A percentile compares a stretch with the other conserved stretches of the same genome.
Evolutionary conservation across 2,888 invertebrate genomes (phyloP).

Genomic region (Phaedon cochleariae): DNA sequence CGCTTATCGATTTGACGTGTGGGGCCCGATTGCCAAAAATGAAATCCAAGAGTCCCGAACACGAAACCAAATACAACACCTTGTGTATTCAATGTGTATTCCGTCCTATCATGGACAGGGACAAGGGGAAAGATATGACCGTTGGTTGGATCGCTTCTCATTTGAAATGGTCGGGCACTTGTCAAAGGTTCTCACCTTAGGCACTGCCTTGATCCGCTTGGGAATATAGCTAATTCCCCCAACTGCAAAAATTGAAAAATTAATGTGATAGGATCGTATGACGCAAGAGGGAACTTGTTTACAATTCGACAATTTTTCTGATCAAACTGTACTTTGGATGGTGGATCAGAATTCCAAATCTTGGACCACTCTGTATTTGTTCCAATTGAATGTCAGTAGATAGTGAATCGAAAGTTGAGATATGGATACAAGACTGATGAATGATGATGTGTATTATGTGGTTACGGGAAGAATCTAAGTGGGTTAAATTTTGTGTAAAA

Average conservation of each 20-base stretch:
- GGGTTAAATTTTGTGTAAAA: no score
- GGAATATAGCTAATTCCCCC: constrained; percentile 25
- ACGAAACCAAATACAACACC: not conserved
- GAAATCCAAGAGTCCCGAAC: not conserved
- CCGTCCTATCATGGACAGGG: not conserved
- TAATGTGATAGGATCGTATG: no score
- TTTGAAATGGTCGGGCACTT: constrained; percentile 11
- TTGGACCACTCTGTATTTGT: no score
- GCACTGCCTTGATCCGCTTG: constrained; percentile 21
- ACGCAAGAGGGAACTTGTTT: no score
- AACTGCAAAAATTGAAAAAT: not conserved
- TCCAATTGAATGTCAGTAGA: no score
- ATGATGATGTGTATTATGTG: no score
- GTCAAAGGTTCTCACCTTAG: constrained; percentile 14
- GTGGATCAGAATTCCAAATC: no score
- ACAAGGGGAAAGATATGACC: not conserved
- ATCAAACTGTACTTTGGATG: no score
- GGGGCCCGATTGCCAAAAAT: not conserved
- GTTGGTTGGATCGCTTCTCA: not conserved
- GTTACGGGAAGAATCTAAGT: no score
- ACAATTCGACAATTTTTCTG: no score
- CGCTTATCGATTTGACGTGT: not conserved
- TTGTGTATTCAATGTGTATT: not conserved
- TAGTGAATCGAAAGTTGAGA: no score
- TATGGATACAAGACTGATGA: no score